Evolutionary conservation across 2,888 invertebrate species (phyloP), one percentile per base, ranked within the genome.

Genomic region (Drosophila borealis): DNA sequence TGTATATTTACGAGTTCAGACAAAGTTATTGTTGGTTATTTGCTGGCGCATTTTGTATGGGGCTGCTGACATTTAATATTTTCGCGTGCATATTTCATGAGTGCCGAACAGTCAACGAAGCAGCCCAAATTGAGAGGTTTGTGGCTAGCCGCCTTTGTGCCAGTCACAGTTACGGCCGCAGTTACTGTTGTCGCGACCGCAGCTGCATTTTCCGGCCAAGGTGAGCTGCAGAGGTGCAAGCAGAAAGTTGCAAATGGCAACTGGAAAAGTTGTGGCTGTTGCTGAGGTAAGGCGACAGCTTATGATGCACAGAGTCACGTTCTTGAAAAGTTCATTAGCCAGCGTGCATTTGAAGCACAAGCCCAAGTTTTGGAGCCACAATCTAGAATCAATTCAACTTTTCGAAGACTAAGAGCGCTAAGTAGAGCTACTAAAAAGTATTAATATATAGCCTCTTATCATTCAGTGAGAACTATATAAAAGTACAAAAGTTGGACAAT

Each of bases 41-140:
- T 59, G 11, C 19, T 37, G 45, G 11, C 14, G 29, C 48, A 67
- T 57, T 62, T 68, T 8, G 39, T 62, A 62, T 59, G 60, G 48
- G 42, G 9, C 19, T 57, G 51, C 50, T 62, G 45, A 39, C 55
- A 57, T 45, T 60, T 71, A 66, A 56, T 74, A 82, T 71, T 61
- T 60, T 25, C 11, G n/a, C 9, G 13, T 65, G 62, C 69, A 81
- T 86, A 74, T 67, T 81, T 74, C 69, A 81, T 72, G 67, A 60
- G 53, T 48, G 60, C 21, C 48, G 49, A 63, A 55, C 51, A 51
- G 17, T 39, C 72, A 42, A 44, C 49, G 42, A 46, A 68, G 68
- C 67, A 49, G 50, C n/a, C 53, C 21, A 67, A 65, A 75, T 66
- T 68, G 61, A 51, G 70, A 62, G 67, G 67, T 46, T 53, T 65